Base-by-base conservation (phyloP, 2,888 invertebrate genomes). In the Caenorhabditis angaria region DNA sequence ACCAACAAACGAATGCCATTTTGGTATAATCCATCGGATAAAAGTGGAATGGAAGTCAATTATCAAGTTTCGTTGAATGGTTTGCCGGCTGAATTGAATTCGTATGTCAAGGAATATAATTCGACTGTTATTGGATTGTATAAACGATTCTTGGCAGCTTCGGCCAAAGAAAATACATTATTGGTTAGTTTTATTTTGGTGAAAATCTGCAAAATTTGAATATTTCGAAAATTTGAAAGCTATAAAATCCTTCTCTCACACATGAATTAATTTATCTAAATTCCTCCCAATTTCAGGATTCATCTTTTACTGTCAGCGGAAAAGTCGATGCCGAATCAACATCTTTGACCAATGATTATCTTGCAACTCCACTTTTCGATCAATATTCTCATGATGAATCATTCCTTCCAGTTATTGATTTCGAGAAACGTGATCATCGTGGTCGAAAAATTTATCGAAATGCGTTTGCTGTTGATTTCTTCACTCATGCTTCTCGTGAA, bases 381-480 rank as follows among this genome's bases (percentile, higher is more conserved):
- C 80, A 81, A 29, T 76, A 81, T 57, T 76, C 77, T 1, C 73
- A 82, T 47, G 84, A 84, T 41, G 76, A 75, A 14, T 68, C 69
- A 5, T 82, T 84, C 78, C 72, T 84, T 8, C 78, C 81, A 24
- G 65, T 78, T 10, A 59, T 82, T 27, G 69, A 76, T 35, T 61
- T 80, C 51, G 56, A 81, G 41, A 76, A 73, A 59, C 71, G 61
- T 47, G 84, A 85, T 56, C 83, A 83, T 53, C 70, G 85, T 32
- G 83, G 84, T 47, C 64, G 81, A n/a, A 80, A 82, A 77, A 77
- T 85, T 53, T 69, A 80, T 58, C 65, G 68, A 56, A 86, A 86
- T 65, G 83, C 86, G 4, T 86, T 80, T 60, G 85, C 82, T n/a
- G 73, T 77, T 54, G 86, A 86, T 65, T 85, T 86, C 72, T 86